phyloP scores from a whole-genome alignment of 1,140 invertebrate genomes.

The Micrasema longulum region DNA sequence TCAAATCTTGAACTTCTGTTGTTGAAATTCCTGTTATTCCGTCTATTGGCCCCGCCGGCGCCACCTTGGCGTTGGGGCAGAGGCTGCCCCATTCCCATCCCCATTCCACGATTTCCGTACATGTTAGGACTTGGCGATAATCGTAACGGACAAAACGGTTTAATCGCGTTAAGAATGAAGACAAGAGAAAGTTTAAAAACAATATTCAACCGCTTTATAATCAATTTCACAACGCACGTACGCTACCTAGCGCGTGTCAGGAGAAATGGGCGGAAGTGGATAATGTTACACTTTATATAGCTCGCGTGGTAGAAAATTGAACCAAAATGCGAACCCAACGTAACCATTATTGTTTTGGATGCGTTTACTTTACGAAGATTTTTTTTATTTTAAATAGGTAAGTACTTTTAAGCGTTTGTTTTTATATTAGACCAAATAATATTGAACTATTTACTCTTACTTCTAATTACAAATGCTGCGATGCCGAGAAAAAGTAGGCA shows the following conservation, averaged over 20 bases:
- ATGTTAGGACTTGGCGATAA: slow-evolving; percentile 15
- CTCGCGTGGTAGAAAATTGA: slow-evolving; percentile 8
- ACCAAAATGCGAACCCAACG: slow-evolving; percentile 27
- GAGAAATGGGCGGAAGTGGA: slow-evolving; percentile 40
- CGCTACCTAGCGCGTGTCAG: slow-evolving; percentile 12
- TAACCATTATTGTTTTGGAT: neutral
- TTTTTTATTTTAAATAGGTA: no score
- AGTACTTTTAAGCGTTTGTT: no score
- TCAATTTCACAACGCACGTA: slow-evolving; percentile 9
- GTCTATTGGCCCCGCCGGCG: slow-evolving; percentile 33
- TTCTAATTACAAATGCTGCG: no score
- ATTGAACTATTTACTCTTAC: no score
- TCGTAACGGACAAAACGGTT: neutral
- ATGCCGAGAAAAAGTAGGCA: no score
- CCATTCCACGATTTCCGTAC: slow-evolving; percentile 40
- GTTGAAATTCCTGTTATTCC: slow-evolving; percentile 19
- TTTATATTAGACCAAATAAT: no score
- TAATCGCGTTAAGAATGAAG: neutral
- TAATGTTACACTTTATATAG: slow-evolving; percentile 17
- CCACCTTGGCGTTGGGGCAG: slow-evolving; percentile 43
- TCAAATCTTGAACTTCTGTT: slow-evolving; percentile 32
- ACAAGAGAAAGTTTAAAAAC: neutral
- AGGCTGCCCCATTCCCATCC: slow-evolving; percentile 36
- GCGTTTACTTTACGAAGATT: slow-evolving; percentile 12
- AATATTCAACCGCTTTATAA: neutral